A percentile compares a stretch with the other conserved stretches of the same genome.
These are phyloP conservation scores for Acipenser ruthenus DNA, from an alignment of 2,797 vertebrate genomes.

Conservation along the genomic window DNA sequence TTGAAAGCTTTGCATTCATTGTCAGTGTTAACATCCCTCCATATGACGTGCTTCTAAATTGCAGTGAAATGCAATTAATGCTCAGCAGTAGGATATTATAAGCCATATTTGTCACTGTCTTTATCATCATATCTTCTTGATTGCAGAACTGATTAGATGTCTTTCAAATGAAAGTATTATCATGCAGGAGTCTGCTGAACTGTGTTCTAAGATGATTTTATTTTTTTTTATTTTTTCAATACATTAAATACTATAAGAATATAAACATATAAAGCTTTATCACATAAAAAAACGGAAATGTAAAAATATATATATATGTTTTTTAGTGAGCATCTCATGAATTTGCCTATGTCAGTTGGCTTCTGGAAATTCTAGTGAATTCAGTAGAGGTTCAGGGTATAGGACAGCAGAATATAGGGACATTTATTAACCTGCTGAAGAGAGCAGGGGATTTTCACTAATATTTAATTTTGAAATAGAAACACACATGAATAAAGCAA, in stretches of 20 bases:
- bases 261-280: neutral
- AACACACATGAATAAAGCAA: too few species aligned
- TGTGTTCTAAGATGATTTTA: neutral
- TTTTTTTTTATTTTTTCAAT: neutral
- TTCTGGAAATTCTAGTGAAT: too few species aligned
- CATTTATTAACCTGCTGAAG: too few species aligned
- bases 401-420: too few species aligned
- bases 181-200: neutral
- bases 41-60: slow-evolving; percentile 41
- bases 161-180: slow-evolving; percentile 9
- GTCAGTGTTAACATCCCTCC: slow-evolving; percentile 39
- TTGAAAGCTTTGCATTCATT: slow-evolving; percentile 42
- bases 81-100: slow-evolving; percentile 54
- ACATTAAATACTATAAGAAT: neutral
- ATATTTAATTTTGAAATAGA: too few species aligned
- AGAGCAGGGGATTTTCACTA: too few species aligned
- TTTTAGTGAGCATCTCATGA: neutral
- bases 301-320: neutral
- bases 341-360: neutral
- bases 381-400: too few species aligned
- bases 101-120: slow-evolving; percentile 61
- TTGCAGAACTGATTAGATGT: slow-evolving; percentile 49
- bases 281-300: neutral
- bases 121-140: slow-evolving; percentile 47
- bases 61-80: slow-evolving; percentile 57